These are phyloP conservation scores for Macaria liturata DNA, from an alignment of 2,888 invertebrate species.

Conservation along the genomic window DNA sequence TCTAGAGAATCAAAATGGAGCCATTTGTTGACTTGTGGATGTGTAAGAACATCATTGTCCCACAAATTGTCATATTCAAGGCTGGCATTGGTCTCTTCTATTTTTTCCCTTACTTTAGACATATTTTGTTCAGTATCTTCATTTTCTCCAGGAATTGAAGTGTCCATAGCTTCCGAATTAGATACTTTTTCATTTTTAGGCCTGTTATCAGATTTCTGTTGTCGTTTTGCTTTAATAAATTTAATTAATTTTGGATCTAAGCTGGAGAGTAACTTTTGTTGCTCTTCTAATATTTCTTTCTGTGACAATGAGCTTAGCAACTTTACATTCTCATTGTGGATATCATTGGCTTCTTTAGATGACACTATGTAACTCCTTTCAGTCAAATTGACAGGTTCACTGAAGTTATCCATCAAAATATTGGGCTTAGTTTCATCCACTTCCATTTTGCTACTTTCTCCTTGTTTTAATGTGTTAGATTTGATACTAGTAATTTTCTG, in stretches of 20 bases:
- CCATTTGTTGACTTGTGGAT: conserved; percentile 88
- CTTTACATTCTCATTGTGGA: conserved; percentile 89
- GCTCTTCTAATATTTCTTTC: conserved; percentile 89
- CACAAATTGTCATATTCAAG: conserved; percentile 57
- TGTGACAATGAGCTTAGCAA: conserved; percentile 87
- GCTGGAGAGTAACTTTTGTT: conserved; percentile 84
- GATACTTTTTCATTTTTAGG: conserved; percentile 2
- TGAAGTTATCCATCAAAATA: conserved; percentile 8
- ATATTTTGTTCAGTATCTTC: not conserved
- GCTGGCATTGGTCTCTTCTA: not conserved
- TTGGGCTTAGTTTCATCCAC: conserved; percentile 45
- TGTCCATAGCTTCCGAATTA: conserved; percentile 52
- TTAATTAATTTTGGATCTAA: conserved; percentile 87
- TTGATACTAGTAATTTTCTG: conserved; percentile 78
- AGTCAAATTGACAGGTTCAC: conserved; percentile 45
- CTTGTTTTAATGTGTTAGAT: conserved; percentile 47
- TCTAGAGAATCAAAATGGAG: conserved; percentile 94
- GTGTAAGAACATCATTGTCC: conserved; percentile 83
- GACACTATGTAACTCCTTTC: conserved; percentile 76
- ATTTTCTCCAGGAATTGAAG: conserved; percentile 33
- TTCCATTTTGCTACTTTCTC: conserved; percentile 50
- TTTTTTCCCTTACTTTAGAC: too few relatives aligned
- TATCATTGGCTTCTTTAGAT: conserved; percentile 76
- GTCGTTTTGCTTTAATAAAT: conserved; percentile 81
- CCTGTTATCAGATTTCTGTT: conserved; percentile 28